Base-by-base conservation (phyloP, 2,797 vertebrate genomes). In the Tragopan temminckii region DNA sequence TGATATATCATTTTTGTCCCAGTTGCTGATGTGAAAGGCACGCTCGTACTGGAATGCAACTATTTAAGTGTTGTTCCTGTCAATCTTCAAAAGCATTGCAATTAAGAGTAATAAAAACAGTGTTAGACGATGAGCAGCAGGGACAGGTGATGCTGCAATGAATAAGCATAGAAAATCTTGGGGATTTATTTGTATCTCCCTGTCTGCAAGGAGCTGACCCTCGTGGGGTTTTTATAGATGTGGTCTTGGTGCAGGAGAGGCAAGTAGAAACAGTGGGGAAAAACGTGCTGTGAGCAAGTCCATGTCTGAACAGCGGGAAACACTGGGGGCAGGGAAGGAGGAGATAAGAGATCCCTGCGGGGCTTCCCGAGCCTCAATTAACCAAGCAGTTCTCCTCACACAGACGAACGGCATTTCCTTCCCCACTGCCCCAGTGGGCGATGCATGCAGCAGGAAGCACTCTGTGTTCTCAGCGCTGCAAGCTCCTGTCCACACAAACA, bases 401-500 rank as follows among this genome's bases (percentile, higher is more conserved):
- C 13, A 55, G 48, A 33, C 1, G 1, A 77, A 27, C 4, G n/a
- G 20, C 4, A 62, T 53, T 58, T 84, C 69, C n/a, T 80, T 68
- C 40, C 6, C 33, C 38, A 1, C 5, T 14, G 71, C 70, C 53
- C 17, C 0, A 1, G 3, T 9, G 36, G 53, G 67, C 0, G 7
- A n/a, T 35, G 58, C 16, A 14, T 27, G 50, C 48, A 63, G 83
- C 71, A 63, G 69, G 67, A 69, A 88, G 89, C 80, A 88, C 78
- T 2, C 59, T 59, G 85, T 66, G 59, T 24, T 58, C 80, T 29
- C 69, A 88, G 85, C 53, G 29, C 0, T 2, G 31, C 1, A 10
- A 66, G 3, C 92, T 84, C 85, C 90, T 61, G 62, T 46, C 80
- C 83, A 78, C 74, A 84, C 95, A 93, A 88, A 63, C 92, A 88